Conservation (phyloP, 35 echinoderm and acorn worm species). For the Strongylocentrotus purpuratus region DNA sequence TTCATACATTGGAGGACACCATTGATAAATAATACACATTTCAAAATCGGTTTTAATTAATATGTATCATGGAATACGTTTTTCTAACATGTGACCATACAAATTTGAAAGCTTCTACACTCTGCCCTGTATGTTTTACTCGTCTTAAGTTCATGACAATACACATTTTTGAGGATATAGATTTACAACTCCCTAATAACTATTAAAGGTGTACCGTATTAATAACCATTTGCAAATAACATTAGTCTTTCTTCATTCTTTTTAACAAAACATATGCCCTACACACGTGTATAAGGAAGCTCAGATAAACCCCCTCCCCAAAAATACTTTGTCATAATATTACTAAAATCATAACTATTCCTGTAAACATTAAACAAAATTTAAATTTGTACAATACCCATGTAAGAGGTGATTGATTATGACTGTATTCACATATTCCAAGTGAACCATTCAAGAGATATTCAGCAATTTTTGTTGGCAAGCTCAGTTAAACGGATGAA, state of each 20-base stretch:
- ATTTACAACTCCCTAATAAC: neutral
- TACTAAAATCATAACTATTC: too few relatives aligned
- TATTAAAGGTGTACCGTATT: too few relatives aligned
- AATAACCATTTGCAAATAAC: too few relatives aligned
- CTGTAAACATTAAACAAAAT: neutral
- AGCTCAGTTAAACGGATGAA: neutral
- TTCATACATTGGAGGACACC: neutral
- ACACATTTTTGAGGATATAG: neutral
- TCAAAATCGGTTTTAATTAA: neutral
- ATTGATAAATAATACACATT: neutral
- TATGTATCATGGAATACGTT: neutral
- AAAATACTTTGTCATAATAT: neutral
- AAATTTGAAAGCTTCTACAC: neutral
- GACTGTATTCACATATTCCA: neutral
- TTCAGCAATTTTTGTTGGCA: neutral
- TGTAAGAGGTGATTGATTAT: too few relatives aligned
- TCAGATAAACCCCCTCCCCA: neutral
- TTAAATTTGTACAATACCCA: neutral
- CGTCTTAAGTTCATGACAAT: neutral
- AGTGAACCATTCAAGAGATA: neutral
- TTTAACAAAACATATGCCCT: too few relatives aligned
- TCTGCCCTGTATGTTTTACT: neutral
- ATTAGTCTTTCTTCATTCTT: too few relatives aligned
- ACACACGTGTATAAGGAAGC: neutral
- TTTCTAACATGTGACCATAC: neutral